Evolutionary conservation across 2,888 invertebrate genomes (phyloP).

Genomic region (Nemotelus nigrinus): DNA sequence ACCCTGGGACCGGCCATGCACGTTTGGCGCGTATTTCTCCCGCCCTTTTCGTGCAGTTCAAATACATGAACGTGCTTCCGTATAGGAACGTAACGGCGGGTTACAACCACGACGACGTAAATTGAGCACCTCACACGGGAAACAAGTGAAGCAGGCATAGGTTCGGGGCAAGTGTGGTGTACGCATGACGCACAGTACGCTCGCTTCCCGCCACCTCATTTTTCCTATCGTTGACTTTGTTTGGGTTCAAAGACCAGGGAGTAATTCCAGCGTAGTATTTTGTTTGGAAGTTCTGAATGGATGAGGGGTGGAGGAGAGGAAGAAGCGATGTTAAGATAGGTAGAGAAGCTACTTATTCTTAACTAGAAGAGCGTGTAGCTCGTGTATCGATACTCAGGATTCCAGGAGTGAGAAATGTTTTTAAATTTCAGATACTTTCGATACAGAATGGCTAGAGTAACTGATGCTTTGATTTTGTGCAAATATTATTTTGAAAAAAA

Average conservation of each 20-base stretch:
- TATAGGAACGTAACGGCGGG: constrained; percentile 25
- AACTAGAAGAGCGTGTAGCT: too few species aligned
- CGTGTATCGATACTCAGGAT: too few species aligned
- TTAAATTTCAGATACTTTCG: too few species aligned
- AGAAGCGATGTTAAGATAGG: background rate
- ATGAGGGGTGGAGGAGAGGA: constrained; percentile 4
- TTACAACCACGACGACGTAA: background rate
- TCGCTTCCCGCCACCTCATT: constrained; percentile 14
- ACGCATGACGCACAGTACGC: constrained; percentile 25
- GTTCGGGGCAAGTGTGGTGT: constrained; percentile 20
- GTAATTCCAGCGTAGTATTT: constrained; percentile 46
- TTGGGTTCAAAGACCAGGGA: constrained; percentile 55
- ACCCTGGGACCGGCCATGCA: background rate
- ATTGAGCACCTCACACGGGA: constrained; percentile 18
- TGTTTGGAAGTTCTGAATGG: constrained; percentile 5
- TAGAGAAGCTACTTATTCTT: too few species aligned
- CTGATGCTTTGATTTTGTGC: too few species aligned
- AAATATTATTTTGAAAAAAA: too few species aligned
- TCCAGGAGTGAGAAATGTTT: too few species aligned
- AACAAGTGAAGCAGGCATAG: constrained; percentile 33
- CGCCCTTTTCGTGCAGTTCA: constrained; percentile 51
- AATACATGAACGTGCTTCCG: constrained; percentile 28
- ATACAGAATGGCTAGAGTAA: too few species aligned
- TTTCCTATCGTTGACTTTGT: constrained; percentile 47
- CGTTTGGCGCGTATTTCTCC: constrained; percentile 55